Evolutionary conservation across 1,140 invertebrate genomes (phyloP).

Genomic region (Caenorhabditis brenneri): DNA sequence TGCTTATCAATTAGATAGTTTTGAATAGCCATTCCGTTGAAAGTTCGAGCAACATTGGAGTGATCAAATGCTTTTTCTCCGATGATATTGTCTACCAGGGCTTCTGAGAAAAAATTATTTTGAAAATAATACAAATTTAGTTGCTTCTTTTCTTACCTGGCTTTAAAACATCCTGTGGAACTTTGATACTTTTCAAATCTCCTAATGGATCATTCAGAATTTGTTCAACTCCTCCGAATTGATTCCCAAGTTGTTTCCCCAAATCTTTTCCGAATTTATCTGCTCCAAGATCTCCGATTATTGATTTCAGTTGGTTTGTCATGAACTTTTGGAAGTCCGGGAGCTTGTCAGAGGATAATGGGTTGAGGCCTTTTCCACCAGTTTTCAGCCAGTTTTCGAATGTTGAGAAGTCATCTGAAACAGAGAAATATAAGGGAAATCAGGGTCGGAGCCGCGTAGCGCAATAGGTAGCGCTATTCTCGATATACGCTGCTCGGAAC

Average conservation of each 20-base stretch:
- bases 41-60: background rate
- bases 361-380: background rate
- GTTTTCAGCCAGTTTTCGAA: too few relatives aligned
- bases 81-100: background rate
- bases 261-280: background rate
- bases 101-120: background rate
- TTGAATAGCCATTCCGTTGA: background rate
- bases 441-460: too few relatives aligned
- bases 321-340: background rate
- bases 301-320: background rate
- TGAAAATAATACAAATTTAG: background rate
- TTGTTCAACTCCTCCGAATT: background rate
- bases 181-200: background rate
- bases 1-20: background rate
- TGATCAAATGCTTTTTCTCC: background rate
- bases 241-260: background rate
- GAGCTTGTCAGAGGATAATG: background rate
- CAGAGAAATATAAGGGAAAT: too few relatives aligned
- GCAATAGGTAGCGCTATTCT: too few relatives aligned
- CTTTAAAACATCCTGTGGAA: background rate
- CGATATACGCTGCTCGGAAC: too few relatives aligned
- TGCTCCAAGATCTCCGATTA: background rate
- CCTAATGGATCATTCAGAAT: background rate
- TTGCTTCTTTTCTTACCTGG: too few relatives aligned
- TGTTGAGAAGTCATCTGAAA: too few relatives aligned